Evolutionary conservation across 2,113 vertebrate genomes (phyloP), one percentile per base, ranked within the genome.

Genomic region (Psittacara wagleri): DNA sequence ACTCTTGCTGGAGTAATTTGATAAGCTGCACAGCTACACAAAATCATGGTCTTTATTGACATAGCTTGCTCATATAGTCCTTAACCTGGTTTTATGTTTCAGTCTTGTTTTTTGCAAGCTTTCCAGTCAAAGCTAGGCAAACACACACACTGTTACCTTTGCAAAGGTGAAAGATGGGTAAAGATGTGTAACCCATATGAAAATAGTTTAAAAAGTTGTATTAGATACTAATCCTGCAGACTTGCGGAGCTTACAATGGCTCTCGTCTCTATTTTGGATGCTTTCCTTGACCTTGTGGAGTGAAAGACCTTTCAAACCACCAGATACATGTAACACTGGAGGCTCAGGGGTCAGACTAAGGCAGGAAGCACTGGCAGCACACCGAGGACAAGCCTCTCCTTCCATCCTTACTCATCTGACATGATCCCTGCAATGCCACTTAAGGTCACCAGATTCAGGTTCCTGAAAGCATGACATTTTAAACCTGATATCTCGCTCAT

Each of bases 391-490:
- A 69, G 39, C 9, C n/a, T 41, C 62, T 70, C 48, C 84, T 81
- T 49, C 72, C 35, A 24, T 25, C 62, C 75, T 63, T 46, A 33
- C 39, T 37, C 0, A 2, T 37, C 49, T 63, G 72, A 55, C 77
- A 83, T 48, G 22, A 83, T 67, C 49, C 13, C 90, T 62, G 52
- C 17, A 4, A 29, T 67, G 86, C n/a, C 80, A 75, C 1, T 0
- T 64, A 52, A 77, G 83, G 86, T 92, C 85, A 94, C 69, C 2
- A 91, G 86, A 81, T 84, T 84, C 77, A 89, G 88, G 88, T 94
- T 92, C 76, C 96, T 68, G 43, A 59, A 83, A 64, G 73, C 83
- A 59, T 33, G 69, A 22, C 39, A 69, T 80, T 72, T 76, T 61
- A 72, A 92, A 89, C 67, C 41, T 52, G 57, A 4, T 78, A 17